Base-by-base conservation (phyloP, 2,797 vertebrate species). In the Lophotriccus pileatus region DNA sequence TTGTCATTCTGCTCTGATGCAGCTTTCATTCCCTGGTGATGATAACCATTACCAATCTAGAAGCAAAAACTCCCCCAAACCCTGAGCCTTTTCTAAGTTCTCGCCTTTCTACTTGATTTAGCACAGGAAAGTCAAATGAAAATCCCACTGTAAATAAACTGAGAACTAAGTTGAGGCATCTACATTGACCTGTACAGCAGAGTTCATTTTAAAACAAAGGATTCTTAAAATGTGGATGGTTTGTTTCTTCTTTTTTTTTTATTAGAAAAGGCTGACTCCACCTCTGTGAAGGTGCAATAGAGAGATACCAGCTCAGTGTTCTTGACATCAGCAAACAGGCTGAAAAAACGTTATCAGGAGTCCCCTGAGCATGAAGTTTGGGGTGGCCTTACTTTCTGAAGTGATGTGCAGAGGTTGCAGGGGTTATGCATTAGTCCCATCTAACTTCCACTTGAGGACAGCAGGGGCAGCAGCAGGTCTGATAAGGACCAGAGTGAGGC, bases 251-350 rank as follows among this genome's bases (percentile, higher is more conserved):
- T 50, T 28, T 50, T 5, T 15, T 41, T 47, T 64, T 60, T 56
- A 32, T 41, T 32, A 59, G 64, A 82, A 92, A 87, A 79, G 50
- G 37, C 55, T 59, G 77, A 83, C 89, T 94, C 68, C 43, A 68
- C 67, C 77, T 89, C 73, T 79, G 82, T 79, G 89, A 90, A 95
- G 84, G 87, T 94, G 95, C 85, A 87, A 58, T 43, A 74, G 59
- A 93, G 89, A 94, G 68, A 81, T 1, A 94, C 78, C 69, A 93
- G 94, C 64, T 96, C 90, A 89, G 84, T 46, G 77, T 76, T 95
- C 94, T 88, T 89, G 84, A 95, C 80, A 92, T 93, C 59, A 74
- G 78, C 55, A 88, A 93, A 92, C 79, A 94, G 85, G 72, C 91
- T 94, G 89, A 59, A 75, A 91, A 86, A 91, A 86, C 74, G 83